phyloP scores from a whole-genome alignment of 37 sponge, comb jelly and placozoan species.

The Lycopodina hypogea region DNA sequence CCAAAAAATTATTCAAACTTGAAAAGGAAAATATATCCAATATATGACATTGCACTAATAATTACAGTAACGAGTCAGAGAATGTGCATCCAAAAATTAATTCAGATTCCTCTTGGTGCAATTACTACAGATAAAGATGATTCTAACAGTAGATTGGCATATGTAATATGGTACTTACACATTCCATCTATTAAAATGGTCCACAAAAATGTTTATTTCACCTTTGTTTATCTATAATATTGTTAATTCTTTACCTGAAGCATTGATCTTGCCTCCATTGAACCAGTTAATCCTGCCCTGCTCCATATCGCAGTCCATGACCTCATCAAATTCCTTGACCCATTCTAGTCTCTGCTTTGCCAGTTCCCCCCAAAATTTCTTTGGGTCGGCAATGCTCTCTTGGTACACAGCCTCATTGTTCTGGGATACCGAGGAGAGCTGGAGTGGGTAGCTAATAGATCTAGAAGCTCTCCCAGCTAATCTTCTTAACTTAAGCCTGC shows the following conservation, averaged over 20 bases:
- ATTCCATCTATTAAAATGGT: too few relatives aligned
- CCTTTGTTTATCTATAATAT: too few relatives aligned
- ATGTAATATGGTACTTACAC: too few relatives aligned
- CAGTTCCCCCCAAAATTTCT: conserved; percentile 86
- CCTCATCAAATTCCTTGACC: conserved; percentile 72
- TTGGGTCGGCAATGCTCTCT: conserved; percentile 75
- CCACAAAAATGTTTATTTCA: too few relatives aligned
- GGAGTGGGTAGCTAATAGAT: conserved; percentile 45
- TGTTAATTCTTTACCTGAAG: conserved; percentile 69
- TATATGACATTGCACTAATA: too few relatives aligned
- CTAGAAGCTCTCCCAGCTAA: not conserved
- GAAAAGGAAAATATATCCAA: too few relatives aligned
- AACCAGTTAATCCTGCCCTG: conserved; percentile 82
- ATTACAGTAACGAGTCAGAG: too few relatives aligned
- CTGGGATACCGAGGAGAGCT: conserved; percentile 46
- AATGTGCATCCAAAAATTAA: too few relatives aligned
- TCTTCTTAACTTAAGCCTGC: not conserved
- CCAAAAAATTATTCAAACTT: too few relatives aligned
- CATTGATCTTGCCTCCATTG: conserved; percentile 79
- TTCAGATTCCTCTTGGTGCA: too few relatives aligned
- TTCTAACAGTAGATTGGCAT: too few relatives aligned
- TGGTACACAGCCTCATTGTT: conserved; percentile 53
- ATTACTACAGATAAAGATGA: too few relatives aligned
- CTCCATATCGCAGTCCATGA: conserved; percentile 78
- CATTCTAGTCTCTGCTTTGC: conserved; percentile 69